A percentile compares a stretch with the other conserved stretches of the same genome.
phyloP scores from a whole-genome alignment of 2,113 vertebrate genomes.

The Ochotona curzoniae region DNA sequence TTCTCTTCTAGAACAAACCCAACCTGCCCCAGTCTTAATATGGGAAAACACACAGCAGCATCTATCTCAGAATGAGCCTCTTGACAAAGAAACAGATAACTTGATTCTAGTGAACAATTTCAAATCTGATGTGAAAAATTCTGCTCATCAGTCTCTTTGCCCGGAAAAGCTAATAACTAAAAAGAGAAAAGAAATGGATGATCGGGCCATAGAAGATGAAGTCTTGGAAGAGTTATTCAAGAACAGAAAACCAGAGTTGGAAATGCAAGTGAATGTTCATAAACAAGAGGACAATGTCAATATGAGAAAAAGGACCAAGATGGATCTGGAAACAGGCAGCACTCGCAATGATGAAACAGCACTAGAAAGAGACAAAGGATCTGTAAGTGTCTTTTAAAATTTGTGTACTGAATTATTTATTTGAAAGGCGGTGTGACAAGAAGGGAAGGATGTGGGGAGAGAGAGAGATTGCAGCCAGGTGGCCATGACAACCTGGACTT shows the following conservation, averaged over 20 bases:
- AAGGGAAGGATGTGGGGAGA: too few relatives aligned
- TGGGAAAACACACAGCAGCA: slow-evolving; percentile 54
- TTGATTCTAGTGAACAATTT: neutral
- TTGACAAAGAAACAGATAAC: slow-evolving; percentile 30
- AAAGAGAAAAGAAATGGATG: slow-evolving; percentile 91
- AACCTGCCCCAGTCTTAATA: slow-evolving; percentile 5
- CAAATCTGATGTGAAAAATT: neutral
- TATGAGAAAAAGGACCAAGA: slow-evolving; percentile 80
- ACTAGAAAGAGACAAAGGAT: neutral
- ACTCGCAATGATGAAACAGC: slow-evolving; percentile 38
- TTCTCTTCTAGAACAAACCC: slow-evolving; percentile 54
- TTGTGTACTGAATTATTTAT: too few relatives aligned
- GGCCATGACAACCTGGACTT: too few relatives aligned
- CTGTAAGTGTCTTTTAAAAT: slow-evolving; percentile 81
- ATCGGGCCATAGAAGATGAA: slow-evolving; percentile 76
- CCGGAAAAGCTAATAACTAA: slow-evolving; percentile 74
- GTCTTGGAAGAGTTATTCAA: slow-evolving; percentile 87
- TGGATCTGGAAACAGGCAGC: slow-evolving; percentile 65
- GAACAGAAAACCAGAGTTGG: slow-evolving; percentile 85
- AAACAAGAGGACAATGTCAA: slow-evolving; percentile 58
- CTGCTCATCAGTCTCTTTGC: slow-evolving; percentile 19
- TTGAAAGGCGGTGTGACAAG: too few relatives aligned
- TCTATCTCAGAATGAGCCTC: slow-evolving; percentile 12
- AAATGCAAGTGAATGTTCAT: slow-evolving; percentile 75
- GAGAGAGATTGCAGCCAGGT: too few relatives aligned